Conservation (phyloP, 2,113 vertebrate genomes). For the Tympanuchus pallidicinctus region DNA sequence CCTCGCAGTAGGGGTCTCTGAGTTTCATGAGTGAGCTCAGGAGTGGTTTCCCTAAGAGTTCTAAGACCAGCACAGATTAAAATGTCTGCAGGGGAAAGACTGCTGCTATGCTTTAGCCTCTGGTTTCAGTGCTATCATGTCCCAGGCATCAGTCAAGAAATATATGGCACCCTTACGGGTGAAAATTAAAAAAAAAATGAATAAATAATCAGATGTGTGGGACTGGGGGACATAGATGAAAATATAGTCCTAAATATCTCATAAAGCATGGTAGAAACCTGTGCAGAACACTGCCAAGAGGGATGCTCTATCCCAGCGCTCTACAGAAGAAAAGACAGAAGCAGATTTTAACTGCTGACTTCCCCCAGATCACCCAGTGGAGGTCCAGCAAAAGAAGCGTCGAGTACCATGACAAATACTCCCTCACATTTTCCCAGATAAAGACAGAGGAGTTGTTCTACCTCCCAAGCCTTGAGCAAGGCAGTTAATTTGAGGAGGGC, state of each 20-base stretch:
- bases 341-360: background rate
- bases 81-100: background rate
- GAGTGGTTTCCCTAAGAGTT: background rate
- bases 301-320: background rate
- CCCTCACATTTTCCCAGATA: background rate
- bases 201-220: background rate
- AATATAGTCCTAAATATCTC: background rate
- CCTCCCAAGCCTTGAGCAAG: background rate
- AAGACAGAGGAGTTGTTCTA: background rate
- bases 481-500: constrained; percentile 37
- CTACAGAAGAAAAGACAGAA: background rate
- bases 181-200: background rate
- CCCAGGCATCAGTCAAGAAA: background rate
- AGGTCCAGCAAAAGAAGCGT: background rate
- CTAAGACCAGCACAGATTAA: background rate
- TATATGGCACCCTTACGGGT: background rate
- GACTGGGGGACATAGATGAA: background rate
- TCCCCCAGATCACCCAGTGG: background rate
- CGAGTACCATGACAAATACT: background rate
- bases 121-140: background rate
- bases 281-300: background rate
- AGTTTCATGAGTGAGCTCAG: background rate
- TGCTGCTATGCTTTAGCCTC: background rate
- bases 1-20: background rate
- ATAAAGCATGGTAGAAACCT: background rate